Percentiles rank a stretch among this genome's conserved stretches.
Evolutionary conservation across 2,797 vertebrate genomes (phyloP).

Genomic region (Argya squamiceps): DNA sequence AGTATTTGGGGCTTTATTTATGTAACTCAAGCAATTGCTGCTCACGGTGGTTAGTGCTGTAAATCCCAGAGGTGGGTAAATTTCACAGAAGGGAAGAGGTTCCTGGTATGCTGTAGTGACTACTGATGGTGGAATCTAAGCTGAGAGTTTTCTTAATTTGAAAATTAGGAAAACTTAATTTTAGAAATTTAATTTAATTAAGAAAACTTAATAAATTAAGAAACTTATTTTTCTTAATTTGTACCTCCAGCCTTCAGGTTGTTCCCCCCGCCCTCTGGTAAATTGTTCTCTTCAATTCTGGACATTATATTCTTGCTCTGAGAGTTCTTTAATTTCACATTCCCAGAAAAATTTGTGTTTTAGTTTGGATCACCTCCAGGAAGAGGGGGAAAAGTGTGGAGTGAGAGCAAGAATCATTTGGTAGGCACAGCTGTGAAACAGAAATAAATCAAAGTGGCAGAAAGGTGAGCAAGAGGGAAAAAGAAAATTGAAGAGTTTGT

Average conservation of each 20-base stretch:
- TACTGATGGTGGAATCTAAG: background rate
- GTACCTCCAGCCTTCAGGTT: background rate
- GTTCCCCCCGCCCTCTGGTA: background rate
- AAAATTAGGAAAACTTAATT: no score
- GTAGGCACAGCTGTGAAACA: slow-evolving; percentile 24
- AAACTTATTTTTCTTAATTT: background rate
- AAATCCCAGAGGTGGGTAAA: background rate
- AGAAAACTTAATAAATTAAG: no score
- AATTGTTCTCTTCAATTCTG: background rate
- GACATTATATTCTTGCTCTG: background rate
- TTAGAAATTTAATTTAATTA: no score
- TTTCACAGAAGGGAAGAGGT: background rate
- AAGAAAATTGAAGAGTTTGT: slow-evolving; percentile 37
- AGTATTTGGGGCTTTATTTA: background rate
- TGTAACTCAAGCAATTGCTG: background rate
- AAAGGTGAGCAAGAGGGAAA: slow-evolving; percentile 13
- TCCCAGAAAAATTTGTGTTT: background rate
- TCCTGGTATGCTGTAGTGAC: background rate
- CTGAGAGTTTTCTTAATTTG: background rate
- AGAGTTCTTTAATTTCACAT: slow-evolving; percentile 4
- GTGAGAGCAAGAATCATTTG: slow-evolving; percentile 4
- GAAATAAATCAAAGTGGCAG: slow-evolving; percentile 53
- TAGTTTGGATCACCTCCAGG: background rate
- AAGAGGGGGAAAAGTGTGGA: background rate
- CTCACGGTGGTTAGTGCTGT: background rate